Conservation (phyloP, 1,140 invertebrate genomes). For the Latrodectus geometricus region DNA sequence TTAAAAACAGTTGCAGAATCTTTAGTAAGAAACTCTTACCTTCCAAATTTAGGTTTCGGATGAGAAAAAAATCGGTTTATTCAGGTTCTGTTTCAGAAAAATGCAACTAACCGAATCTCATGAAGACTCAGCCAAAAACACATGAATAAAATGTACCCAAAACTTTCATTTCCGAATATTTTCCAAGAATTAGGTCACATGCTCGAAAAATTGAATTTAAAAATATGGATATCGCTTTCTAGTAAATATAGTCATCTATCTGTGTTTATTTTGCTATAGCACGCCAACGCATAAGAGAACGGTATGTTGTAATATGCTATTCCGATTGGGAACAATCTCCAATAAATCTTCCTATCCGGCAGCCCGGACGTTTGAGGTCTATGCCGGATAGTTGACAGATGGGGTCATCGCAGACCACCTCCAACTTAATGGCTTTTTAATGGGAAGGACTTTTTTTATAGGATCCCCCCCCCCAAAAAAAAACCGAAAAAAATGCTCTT, state of each 20-base stretch:
- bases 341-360: slow-evolving; percentile 19
- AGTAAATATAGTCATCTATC: not conserved
- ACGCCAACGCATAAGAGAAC: not conserved
- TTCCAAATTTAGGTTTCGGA: too few relatives aligned
- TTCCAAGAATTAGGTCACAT: too few relatives aligned
- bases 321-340: not conserved
- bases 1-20: too few relatives aligned
- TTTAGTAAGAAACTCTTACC: too few relatives aligned
- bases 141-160: too few relatives aligned
- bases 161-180: too few relatives aligned
- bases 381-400: slow-evolving; percentile 54
- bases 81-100: too few relatives aligned
- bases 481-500: not conserved
- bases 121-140: too few relatives aligned
- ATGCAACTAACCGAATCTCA: too few relatives aligned
- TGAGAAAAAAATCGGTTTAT: too few relatives aligned
- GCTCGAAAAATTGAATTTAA: too few relatives aligned
- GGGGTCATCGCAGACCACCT: slow-evolving; percentile 51
- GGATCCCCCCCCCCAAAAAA: not conserved
- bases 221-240: not conserved
- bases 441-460: slow-evolving; percentile 45
- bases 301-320: not conserved
- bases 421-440: slow-evolving; percentile 59
- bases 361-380: slow-evolving; percentile 12
- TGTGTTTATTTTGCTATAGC: not conserved